Conservation (phyloP, 64 coral and sea anemone species). For the Acropora yongei region DNA sequence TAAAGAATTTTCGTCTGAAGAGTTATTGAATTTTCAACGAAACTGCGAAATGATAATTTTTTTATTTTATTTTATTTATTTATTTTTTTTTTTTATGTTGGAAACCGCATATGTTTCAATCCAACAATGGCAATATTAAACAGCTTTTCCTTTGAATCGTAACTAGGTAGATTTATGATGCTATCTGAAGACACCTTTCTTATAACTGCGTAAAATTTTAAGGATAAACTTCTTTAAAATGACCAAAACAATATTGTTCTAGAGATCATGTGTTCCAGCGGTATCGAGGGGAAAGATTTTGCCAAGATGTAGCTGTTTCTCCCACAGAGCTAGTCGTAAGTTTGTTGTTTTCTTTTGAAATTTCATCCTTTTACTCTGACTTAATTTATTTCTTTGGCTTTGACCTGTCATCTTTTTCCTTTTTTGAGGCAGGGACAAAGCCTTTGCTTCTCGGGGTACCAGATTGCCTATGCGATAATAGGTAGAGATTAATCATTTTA, state of each 20-base stretch:
- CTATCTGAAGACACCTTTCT: background rate
- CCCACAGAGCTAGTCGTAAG: background rate
- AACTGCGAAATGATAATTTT: too few relatives aligned
- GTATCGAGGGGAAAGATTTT: slow-evolving; percentile 20
- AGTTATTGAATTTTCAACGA: too few relatives aligned
- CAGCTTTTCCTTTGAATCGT: too few relatives aligned
- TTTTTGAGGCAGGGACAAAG: background rate
- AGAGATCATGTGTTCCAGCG: slow-evolving; percentile 11
- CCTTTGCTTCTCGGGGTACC: slow-evolving; percentile 23
- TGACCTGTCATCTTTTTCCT: background rate
- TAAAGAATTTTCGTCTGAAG: background rate
- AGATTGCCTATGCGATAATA: background rate
- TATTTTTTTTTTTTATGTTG: too few relatives aligned
- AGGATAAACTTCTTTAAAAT: too few relatives aligned
- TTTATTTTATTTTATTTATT: too few relatives aligned
- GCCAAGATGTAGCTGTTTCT: background rate
- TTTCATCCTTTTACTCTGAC: background rate
- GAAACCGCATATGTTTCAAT: too few relatives aligned
- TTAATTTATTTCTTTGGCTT: too few relatives aligned
- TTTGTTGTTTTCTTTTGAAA: background rate
- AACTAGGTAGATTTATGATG: too few relatives aligned
- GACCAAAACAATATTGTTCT: background rate
- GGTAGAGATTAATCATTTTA: slow-evolving; percentile 23
- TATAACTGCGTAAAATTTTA: too few relatives aligned
- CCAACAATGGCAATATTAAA: too few relatives aligned